A percentile compares a stretch with the other conserved stretches of the same genome.
phyloP scores from a whole-genome alignment of 1,140 invertebrate species.

The Venustaconcha ellipsiformis region DNA sequence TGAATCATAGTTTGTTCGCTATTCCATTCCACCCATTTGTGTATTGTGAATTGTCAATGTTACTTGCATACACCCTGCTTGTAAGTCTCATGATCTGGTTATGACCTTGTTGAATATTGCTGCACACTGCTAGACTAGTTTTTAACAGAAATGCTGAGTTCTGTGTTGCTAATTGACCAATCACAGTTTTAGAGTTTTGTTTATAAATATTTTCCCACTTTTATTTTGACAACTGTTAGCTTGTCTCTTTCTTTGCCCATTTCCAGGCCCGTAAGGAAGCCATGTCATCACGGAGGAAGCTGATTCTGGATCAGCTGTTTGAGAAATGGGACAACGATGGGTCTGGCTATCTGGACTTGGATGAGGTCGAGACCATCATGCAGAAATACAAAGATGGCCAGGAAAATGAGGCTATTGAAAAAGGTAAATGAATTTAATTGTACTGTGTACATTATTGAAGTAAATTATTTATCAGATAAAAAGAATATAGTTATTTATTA shows the following conservation, averaged over 20 bases:
- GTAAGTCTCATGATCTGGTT: not conserved
- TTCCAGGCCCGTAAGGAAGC: conserved; percentile 59
- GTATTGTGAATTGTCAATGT: not conserved
- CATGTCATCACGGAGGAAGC: conserved; percentile 57
- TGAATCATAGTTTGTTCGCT: no score
- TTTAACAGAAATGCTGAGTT: no score
- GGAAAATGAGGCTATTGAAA: conserved; percentile 55
- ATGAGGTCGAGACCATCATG: conserved; percentile 63
- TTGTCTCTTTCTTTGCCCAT: not conserved
- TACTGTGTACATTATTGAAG: not conserved
- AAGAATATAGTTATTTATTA: no score
- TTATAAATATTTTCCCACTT: not conserved
- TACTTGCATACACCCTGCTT: not conserved
- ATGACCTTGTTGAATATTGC: not conserved
- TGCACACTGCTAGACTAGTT: not conserved
- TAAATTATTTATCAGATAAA: no score
- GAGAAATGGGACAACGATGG: conserved; percentile 70
- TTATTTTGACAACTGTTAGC: not conserved
- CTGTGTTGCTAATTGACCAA: no score
- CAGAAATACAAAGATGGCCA: conserved; percentile 66
- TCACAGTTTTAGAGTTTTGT: not conserved
- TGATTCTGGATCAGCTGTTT: conserved; percentile 63
- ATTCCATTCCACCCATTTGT: not conserved
- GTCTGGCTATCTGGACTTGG: conserved; percentile 64
- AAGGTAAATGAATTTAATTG: conserved; percentile 37